Percentiles rank a stretch among this genome's conserved stretches.
phyloP scores from a whole-genome alignment of 2,888 invertebrate species.

The Leptinotarsa tumamoca region DNA sequence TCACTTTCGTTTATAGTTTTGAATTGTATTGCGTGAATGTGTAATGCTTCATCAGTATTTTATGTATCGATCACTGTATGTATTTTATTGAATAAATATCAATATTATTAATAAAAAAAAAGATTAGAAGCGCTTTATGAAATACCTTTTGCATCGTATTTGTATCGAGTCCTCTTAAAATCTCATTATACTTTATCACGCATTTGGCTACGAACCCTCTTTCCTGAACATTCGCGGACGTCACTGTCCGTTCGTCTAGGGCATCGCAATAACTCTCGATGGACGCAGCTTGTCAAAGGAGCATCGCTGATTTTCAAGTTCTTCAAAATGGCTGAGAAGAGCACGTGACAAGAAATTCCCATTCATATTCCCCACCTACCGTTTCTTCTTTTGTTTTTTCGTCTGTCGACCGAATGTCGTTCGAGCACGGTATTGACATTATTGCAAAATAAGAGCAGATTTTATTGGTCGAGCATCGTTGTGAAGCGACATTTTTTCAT shows the following conservation, averaged over 20 bases:
- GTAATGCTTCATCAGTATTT: too few species aligned
- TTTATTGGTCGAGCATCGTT: constrained; percentile 49
- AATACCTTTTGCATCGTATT: too few species aligned
- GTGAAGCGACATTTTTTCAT: constrained; percentile 46
- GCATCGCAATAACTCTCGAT: constrained; percentile 34
- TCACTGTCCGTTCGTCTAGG: constrained; percentile 1
- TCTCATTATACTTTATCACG: too few species aligned
- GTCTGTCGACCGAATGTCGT: constrained; percentile 36
- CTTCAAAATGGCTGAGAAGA: constrained; percentile 55
- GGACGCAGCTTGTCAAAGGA: constrained; percentile 39
- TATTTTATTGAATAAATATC: too few species aligned
- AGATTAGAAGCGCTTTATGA: too few species aligned
- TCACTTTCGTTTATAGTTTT: too few species aligned
- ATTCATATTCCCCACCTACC: constrained; percentile 48
- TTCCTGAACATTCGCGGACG: neutral
- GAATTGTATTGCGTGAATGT: too few species aligned
- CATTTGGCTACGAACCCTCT: too few species aligned
- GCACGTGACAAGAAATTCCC: constrained; percentile 49
- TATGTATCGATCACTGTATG: too few species aligned
- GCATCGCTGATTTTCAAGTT: constrained; percentile 49
- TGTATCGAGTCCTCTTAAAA: too few species aligned
- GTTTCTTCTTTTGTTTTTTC: constrained; percentile 42
- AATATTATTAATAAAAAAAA: too few species aligned
- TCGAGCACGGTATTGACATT: constrained; percentile 45
- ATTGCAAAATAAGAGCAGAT: constrained; percentile 51